A percentile compares a stretch with the other conserved stretches of the same genome.
These are phyloP conservation scores for Elysia crispata DNA, from an alignment of 2,888 invertebrate genomes.

Conservation along the genomic window DNA sequence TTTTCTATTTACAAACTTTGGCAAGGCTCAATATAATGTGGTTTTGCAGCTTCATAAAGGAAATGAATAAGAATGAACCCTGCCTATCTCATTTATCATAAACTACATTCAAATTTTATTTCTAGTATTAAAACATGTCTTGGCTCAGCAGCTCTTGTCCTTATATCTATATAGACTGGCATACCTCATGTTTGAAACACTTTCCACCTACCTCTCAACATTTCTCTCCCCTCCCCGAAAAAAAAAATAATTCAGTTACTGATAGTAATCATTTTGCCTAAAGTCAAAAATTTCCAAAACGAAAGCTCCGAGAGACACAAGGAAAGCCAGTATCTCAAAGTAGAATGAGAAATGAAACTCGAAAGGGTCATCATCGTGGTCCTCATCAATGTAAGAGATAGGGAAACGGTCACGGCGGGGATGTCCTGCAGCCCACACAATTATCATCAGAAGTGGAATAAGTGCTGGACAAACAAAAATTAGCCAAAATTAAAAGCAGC, in stretches of 20 bases:
- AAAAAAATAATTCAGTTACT: not conserved
- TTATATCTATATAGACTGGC: not conserved
- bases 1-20: no score
- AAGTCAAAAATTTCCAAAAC: slow-evolving; percentile 41
- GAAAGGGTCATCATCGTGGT: slow-evolving; percentile 47
- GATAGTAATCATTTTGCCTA: slow-evolving; percentile 24
- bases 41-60: no score
- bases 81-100: no score
- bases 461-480: slow-evolving; percentile 18
- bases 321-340: slow-evolving; percentile 44
- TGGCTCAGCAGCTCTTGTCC: not conserved
- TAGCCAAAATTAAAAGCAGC: no score
- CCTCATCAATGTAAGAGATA: slow-evolving; percentile 38
- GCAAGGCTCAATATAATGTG: no score
- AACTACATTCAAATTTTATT: not conserved
- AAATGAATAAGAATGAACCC: no score
- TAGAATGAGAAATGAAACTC: slow-evolving; percentile 47
- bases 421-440: slow-evolving; percentile 42
- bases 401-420: slow-evolving; percentile 40
- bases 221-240: not conserved
- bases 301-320: slow-evolving; percentile 31
- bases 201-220: not conserved
- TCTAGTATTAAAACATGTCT: not conserved
- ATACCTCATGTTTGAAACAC: no score
- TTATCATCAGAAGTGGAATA: slow-evolving; percentile 41